Conservation (phyloP, 2,113 vertebrate genomes). For the Otis tarda region DNA sequence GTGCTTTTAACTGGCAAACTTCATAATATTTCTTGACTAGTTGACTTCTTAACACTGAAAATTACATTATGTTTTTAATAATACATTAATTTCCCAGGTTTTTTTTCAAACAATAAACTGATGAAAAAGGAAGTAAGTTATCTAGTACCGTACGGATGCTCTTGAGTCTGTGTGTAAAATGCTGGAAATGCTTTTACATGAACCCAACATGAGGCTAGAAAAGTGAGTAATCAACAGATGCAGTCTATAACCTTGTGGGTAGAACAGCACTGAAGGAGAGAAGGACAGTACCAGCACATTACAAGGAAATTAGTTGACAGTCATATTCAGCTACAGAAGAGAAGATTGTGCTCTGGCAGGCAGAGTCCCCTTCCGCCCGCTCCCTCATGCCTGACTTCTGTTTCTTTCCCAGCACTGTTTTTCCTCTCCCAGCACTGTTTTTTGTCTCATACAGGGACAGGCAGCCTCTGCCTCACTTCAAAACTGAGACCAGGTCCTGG, state of each 20-base stretch:
- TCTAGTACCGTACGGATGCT: not conserved
- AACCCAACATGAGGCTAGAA: not conserved
- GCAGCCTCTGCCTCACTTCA: not conserved
- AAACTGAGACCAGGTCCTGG: not conserved
- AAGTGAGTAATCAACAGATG: not conserved
- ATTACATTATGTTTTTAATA: not conserved
- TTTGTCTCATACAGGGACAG: accelerated
- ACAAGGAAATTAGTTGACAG: not conserved
- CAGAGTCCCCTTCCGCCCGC: not conserved
- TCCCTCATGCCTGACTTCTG: not conserved
- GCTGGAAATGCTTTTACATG: not conserved
- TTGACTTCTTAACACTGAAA: not conserved
- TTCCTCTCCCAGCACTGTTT: accelerated
- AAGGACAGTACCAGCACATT: not conserved
- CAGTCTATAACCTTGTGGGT: not conserved
- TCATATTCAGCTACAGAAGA: not conserved
- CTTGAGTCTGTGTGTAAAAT: not conserved
- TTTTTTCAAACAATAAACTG: not conserved
- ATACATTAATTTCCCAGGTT: not conserved
- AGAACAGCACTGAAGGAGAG: not conserved
- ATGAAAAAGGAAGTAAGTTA: not conserved
- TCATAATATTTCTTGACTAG: not conserved
- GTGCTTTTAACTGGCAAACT: not conserved
- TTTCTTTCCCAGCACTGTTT: not conserved
- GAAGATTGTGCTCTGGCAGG: not conserved